Evolutionary conservation across 2,888 invertebrate genomes (phyloP).

Genomic region (Artemia sp.): DNA sequence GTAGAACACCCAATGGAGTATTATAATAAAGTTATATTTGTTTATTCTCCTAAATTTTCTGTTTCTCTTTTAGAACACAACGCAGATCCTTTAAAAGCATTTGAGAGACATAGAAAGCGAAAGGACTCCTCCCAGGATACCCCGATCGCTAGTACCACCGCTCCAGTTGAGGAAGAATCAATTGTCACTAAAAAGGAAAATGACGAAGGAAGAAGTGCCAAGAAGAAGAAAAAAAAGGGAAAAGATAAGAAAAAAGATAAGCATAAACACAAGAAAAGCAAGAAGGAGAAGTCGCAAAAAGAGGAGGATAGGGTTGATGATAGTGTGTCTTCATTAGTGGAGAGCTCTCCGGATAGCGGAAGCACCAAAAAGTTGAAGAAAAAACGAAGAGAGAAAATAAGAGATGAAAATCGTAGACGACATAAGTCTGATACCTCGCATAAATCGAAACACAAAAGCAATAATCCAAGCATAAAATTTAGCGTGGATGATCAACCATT

Average conservation of each 20-base stretch:
- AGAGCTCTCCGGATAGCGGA: background rate
- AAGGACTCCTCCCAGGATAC: background rate
- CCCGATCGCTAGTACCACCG: background rate
- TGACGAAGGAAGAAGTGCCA: background rate
- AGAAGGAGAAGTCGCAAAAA: background rate
- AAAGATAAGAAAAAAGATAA: conserved; percentile 11
- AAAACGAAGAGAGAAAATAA: background rate
- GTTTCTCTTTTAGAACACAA: background rate
- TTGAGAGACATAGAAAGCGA: background rate
- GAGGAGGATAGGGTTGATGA: background rate
- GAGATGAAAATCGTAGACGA: background rate
- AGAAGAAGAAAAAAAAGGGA: conserved; percentile 2
- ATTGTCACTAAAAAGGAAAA: background rate
- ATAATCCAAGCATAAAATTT: no score
- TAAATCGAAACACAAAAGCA: background rate
- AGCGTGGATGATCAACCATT: background rate
- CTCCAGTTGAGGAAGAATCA: background rate
- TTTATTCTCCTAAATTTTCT: no score
- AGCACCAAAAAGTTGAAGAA: background rate
- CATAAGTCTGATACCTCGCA: background rate
- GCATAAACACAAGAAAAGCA: background rate
- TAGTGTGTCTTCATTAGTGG: background rate
- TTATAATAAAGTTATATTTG: no score
- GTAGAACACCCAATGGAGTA: no score
- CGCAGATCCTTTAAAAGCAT: background rate